Conservation (phyloP, 2,113 vertebrate species). For the Otis tarda region DNA sequence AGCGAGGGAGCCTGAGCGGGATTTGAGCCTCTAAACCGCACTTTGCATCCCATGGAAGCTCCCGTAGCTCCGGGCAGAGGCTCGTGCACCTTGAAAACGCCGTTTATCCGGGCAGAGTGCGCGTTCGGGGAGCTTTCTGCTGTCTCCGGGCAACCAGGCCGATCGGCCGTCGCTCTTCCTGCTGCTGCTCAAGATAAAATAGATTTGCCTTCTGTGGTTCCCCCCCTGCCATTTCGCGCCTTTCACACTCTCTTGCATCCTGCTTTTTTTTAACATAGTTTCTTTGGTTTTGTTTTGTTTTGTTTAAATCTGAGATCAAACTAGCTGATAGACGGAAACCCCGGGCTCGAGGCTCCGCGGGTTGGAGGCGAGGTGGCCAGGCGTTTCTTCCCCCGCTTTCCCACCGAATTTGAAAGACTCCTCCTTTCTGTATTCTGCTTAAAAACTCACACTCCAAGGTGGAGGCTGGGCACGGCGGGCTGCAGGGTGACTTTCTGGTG, state of each 20-base stretch:
- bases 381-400: too few relatives aligned
- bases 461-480: background rate
- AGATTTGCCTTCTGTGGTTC: background rate
- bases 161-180: background rate
- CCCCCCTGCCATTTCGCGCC: background rate
- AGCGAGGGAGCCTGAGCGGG: background rate
- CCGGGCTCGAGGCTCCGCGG: background rate
- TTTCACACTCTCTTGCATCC: background rate
- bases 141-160: background rate
- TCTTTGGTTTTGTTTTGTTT: background rate
- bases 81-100: background rate
- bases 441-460: too few relatives aligned
- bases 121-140: background rate
- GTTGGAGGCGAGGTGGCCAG: accelerated
- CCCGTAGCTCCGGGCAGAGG: background rate
- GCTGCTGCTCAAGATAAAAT: background rate
- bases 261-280: too few relatives aligned
- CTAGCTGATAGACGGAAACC: background rate
- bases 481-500: background rate
- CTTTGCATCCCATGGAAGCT: background rate
- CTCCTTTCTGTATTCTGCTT: background rate
- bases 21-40: background rate
- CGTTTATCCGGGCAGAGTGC: accelerated
- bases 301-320: background rate
- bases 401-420: background rate